These are phyloP conservation scores for Caradrina clavipalpis DNA, from an alignment of 2,888 invertebrate genomes.

Conservation along the genomic window DNA sequence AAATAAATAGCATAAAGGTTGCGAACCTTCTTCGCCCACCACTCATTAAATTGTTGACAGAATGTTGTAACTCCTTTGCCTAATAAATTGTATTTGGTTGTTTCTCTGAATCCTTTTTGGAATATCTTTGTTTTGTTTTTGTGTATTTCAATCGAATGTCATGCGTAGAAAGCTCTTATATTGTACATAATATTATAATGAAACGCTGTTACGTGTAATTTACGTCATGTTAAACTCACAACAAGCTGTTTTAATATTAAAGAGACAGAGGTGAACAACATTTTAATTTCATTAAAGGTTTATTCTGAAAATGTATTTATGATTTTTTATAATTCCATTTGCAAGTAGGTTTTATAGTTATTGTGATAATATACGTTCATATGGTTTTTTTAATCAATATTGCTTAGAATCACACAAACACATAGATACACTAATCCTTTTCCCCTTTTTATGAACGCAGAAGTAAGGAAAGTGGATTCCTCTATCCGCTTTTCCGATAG, in stretches of 20 bases:
- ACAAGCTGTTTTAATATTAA: slow-evolving; percentile 21
- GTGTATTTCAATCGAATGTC: neutral
- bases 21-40: slow-evolving; percentile 25
- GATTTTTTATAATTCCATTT: no score
- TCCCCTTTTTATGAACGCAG: no score
- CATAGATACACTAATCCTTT: slow-evolving; percentile 16
- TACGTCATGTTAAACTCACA: neutral
- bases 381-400: slow-evolving; percentile 21
- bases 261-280: slow-evolving; percentile 3
- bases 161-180: slow-evolving; percentile 18
- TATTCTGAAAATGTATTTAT: neutral
- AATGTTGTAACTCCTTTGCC: slow-evolving; percentile 33
- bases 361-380: neutral
- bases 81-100: neutral
- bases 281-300: neutral
- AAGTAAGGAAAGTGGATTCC: slow-evolving; percentile 40
- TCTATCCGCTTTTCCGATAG: slow-evolving; percentile 39
- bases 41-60: slow-evolving; percentile 22
- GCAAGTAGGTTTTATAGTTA: no score
- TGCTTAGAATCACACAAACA: slow-evolving; percentile 5
- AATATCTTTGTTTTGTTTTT: neutral
- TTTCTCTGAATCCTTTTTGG: neutral
- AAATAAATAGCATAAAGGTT: slow-evolving; percentile 30
- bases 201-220: slow-evolving; percentile 19
- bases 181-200: neutral